Evolutionary conservation across 2,888 invertebrate genomes (phyloP), one percentile per base, ranked within the genome.

Genomic region (Mythimna albipuncta): DNA sequence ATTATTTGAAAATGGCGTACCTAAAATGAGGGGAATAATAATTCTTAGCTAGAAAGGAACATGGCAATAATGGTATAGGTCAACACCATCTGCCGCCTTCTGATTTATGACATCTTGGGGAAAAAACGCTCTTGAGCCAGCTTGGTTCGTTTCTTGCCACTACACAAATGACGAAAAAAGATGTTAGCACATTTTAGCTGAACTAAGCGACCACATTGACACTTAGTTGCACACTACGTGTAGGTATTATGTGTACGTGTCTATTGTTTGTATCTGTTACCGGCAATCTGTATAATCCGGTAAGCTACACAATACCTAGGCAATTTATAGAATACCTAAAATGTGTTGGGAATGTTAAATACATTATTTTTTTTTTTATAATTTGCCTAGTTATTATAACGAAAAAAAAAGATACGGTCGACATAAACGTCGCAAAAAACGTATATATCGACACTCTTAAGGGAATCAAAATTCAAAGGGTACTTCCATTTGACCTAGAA

Each of bases 51-150:
- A 88, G 93, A 89, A 92, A 93, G 93, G 89, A 92, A 93, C 93
- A 94, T 92, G 90, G 94, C 93, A 94, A 94, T 94, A 94, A 94
- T 94, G 92, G 94, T 93, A 89, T 89, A 92, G 94, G 94, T 94
- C 94, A 94, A 94, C 94, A 92, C 93, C 95, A 95, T 94, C 92
- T 94, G 95, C 91, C 90, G 93, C 93, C 92, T 82, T 81, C 93
- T 95, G 94, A 95, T 95, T 94, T 95, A 95, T 94, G 93, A 93
- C 91, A 92, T 91, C 87, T 91, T 83, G 90, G 89, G 91, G 91
- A 92, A 94, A 94, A 94, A 94, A 90, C 89, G 86, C 86, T 88
- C 90, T 88, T 87, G 77, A 89, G 85, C 89, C 89, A 88, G 87
- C 87, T 84, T 68, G 86, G 88, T 91, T 89, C 91, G 87, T 90